Percentiles rank a stretch among this genome's conserved stretches.
These are phyloP conservation scores for Serinus canaria DNA, from an alignment of 2,113 vertebrate species.

Conservation along the genomic window DNA sequence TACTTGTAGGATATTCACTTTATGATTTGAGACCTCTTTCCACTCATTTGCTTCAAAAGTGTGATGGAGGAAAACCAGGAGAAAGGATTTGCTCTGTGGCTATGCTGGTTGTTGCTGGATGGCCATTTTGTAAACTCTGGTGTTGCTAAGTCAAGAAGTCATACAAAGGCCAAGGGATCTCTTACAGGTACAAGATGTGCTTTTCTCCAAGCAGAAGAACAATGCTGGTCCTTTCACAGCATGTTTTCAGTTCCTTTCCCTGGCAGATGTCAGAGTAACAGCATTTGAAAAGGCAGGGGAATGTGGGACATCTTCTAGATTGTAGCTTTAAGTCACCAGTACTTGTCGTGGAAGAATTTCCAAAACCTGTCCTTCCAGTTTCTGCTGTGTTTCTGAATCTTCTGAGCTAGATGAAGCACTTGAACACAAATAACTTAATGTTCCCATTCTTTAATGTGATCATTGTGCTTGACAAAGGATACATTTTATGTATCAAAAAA, in stretches of 20 bases:
- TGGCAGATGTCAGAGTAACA: neutral
- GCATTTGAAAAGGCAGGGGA: neutral
- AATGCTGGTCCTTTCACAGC: neutral
- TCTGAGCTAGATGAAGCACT: neutral
- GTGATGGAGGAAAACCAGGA: neutral
- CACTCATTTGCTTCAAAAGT: neutral
- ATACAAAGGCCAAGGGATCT: neutral
- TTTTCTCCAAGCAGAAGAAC: neutral
- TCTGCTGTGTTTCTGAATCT: neutral
- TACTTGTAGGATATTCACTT: neutral
- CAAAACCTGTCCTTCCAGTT: neutral
- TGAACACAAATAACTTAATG: neutral
- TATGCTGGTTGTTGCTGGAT: neutral
- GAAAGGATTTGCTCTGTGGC: neutral
- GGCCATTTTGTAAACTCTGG: neutral
- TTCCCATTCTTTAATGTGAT: neutral
- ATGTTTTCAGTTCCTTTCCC: neutral
- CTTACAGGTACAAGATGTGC: rapidly evolving
- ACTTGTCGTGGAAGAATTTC: neutral
- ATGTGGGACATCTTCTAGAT: rapidly evolving
- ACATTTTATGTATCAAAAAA: neutral
- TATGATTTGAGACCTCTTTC: rapidly evolving
- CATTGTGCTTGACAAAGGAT: neutral
- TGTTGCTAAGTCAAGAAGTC: neutral
- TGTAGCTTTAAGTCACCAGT: neutral